Evolutionary conservation across 2,888 invertebrate species (phyloP).

Genomic region (Nebria brevicollis): DNA sequence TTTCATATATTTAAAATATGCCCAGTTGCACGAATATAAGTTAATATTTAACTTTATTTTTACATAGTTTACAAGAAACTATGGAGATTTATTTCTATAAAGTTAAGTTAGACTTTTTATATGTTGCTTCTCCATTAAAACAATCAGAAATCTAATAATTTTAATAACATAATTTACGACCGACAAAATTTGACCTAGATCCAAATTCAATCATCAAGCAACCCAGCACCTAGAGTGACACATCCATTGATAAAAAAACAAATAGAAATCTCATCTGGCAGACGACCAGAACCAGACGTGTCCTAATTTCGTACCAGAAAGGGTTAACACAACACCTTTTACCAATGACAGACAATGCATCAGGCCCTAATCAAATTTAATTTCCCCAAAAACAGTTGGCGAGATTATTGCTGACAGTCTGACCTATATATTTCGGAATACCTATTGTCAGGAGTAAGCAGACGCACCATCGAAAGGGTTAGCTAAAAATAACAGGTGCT

Average conservation of each 20-base stretch:
- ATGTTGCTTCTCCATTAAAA: too few species aligned
- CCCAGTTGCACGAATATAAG: too few species aligned
- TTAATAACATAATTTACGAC: neutral
- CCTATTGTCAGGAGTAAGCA: neutral
- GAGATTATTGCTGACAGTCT: slow-evolving; percentile 41
- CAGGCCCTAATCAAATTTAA: slow-evolving; percentile 42
- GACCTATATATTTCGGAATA: slow-evolving; percentile 44
- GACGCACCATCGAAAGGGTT: slow-evolving; percentile 26
- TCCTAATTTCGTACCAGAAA: slow-evolving; percentile 30
- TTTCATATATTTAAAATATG: too few species aligned
- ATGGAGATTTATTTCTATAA: too few species aligned
- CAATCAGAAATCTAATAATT: neutral
- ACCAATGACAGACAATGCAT: slow-evolving; percentile 32
- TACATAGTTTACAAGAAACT: too few species aligned
- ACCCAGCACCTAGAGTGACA: neutral
- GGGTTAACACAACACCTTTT: slow-evolving; percentile 36
- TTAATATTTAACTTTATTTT: too few species aligned
- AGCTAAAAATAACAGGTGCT: slow-evolving; percentile 37
- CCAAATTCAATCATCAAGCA: neutral
- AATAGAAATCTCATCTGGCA: slow-evolving; percentile 36
- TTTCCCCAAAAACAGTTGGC: slow-evolving; percentile 34
- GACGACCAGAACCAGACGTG: slow-evolving; percentile 19
- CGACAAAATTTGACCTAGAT: neutral
- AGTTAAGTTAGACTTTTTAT: too few species aligned
- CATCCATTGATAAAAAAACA: slow-evolving; percentile 6